Evolutionary conservation across 2,888 invertebrate species (phyloP).

Genomic region (Leucophenga maculata): DNA sequence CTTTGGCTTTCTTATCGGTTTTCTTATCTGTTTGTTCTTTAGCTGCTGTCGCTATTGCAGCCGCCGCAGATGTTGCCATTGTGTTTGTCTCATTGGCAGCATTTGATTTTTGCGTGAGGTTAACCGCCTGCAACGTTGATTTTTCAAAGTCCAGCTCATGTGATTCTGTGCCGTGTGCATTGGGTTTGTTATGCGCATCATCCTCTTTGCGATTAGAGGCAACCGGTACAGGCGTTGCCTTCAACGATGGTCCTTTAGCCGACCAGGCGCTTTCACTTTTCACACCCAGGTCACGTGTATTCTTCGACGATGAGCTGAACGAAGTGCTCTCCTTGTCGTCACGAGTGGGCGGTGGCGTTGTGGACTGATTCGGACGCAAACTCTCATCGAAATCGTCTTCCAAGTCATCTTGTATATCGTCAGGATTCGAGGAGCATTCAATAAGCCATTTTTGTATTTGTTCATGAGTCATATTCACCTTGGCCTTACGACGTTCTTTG

Average conservation of each 20-base stretch:
- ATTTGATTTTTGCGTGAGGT: conserved; percentile 56
- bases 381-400: conserved; percentile 71
- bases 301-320: conserved; percentile 69
- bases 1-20: conserved; percentile 33
- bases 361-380: conserved; percentile 66
- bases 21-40: conserved; percentile 48
- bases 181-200: conserved; percentile 39
- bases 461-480: conserved; percentile 81
- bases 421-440: conserved; percentile 75
- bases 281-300: conserved; percentile 68
- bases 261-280: conserved; percentile 72
- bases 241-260: conserved; percentile 70
- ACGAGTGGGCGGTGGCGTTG: conserved; percentile 68
- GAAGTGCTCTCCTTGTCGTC: conserved; percentile 71
- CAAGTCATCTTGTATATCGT: conserved; percentile 71
- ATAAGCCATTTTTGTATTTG: conserved; percentile 80
- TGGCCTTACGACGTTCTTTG: conserved; percentile 74
- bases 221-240: conserved; percentile 69
- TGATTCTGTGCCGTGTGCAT: conserved; percentile 41
- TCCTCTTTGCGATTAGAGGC: conserved; percentile 53
- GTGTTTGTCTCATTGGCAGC: conserved; percentile 39
- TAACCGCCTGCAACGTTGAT: conserved; percentile 50
- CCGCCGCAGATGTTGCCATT: conserved; percentile 13
- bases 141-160: conserved; percentile 48
- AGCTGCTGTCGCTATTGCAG: conserved; percentile 61